Conservation (phyloP, 2,113 vertebrate genomes). For the Sapajus apella region DNA sequence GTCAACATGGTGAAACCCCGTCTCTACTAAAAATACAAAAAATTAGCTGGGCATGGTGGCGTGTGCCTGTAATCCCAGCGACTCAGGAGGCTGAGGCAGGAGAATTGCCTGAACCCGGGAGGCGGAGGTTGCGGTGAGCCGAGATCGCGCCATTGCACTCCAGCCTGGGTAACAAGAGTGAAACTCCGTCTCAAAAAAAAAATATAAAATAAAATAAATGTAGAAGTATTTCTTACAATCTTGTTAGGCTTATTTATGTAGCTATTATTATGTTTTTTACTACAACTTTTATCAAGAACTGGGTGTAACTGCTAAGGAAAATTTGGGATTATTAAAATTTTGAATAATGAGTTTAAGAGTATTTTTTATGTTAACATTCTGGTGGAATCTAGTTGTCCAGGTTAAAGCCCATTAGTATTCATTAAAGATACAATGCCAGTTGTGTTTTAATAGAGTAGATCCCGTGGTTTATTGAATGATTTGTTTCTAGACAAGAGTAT, state of each 20-base stretch:
- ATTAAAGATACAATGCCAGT: not conserved
- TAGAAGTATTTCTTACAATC: constrained; percentile 34
- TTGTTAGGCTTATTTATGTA: constrained; percentile 16
- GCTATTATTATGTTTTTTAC: not conserved
- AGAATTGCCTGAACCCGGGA: too few relatives aligned
- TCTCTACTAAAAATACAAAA: too few relatives aligned
- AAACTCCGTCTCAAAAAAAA: too few relatives aligned
- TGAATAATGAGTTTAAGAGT: not conserved
- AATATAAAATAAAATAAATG: too few relatives aligned
- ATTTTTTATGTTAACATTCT: constrained; percentile 38
- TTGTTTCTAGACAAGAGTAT: not conserved
- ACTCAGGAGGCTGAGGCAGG: too few relatives aligned
- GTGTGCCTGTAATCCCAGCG: too few relatives aligned
- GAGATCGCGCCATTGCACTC: too few relatives aligned
- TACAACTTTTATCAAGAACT: constrained; percentile 17
- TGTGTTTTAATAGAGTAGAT: not conserved
- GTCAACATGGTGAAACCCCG: too few relatives aligned
- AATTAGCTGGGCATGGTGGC: too few relatives aligned
- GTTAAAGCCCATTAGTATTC: not conserved
- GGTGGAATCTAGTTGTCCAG: not conserved
- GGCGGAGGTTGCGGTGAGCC: too few relatives aligned
- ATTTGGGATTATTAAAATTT: constrained; percentile 30
- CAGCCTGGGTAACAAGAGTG: too few relatives aligned
- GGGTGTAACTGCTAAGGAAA: not conserved
- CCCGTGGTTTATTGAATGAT: not conserved